Evolutionary conservation across 2,888 invertebrate genomes (phyloP), one percentile per base, ranked within the genome.

Genomic region (Tenthredo distinguenda): DNA sequence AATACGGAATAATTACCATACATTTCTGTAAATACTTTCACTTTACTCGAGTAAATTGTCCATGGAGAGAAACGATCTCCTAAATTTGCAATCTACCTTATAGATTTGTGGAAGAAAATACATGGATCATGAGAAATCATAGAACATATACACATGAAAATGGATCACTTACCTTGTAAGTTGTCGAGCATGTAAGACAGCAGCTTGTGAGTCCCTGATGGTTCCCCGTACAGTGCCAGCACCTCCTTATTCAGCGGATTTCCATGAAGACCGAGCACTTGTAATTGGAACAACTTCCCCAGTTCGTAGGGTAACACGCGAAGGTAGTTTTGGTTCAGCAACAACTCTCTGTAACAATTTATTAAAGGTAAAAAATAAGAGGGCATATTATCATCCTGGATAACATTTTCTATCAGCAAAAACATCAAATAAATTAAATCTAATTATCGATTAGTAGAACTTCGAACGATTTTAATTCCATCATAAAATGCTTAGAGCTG

Each of bases 281-380:
- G 98, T 88, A 99, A 96, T 94, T 99, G 98, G 94, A 99, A 99
- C 91, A 99, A 95, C 94, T 99, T 99, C 90, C 99, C 99, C 91
- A 99, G 95, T 95, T 99, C 99, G 94, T 98, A 99, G 3, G 99
- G 99, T 92, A 99, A 95, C 90, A 97, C 97, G 89, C 99, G 96
- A 90, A 99, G 96, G 94, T 97, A 97, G 95, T 99, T 99, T 94
- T 99, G 97, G 94, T 98, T 98, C 89, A 99, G 95, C 92, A 98
- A 96, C 90, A 99, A 96, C 95, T 99, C 99, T 94, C 99, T 98
- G 95, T 79, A 95, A 95, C 82, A 81, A 85, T 81, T 37, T 65
- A 86, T 84, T 77, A 85, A 76, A 34, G 84, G 85, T 86, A 50
- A 76, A 31, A 84, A 58, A 74, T 85, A 58, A 62, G 74, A 83